These are phyloP conservation scores for Rhagonycha lutea DNA, from an alignment of 2,888 invertebrate species.

Conservation along the genomic window DNA sequence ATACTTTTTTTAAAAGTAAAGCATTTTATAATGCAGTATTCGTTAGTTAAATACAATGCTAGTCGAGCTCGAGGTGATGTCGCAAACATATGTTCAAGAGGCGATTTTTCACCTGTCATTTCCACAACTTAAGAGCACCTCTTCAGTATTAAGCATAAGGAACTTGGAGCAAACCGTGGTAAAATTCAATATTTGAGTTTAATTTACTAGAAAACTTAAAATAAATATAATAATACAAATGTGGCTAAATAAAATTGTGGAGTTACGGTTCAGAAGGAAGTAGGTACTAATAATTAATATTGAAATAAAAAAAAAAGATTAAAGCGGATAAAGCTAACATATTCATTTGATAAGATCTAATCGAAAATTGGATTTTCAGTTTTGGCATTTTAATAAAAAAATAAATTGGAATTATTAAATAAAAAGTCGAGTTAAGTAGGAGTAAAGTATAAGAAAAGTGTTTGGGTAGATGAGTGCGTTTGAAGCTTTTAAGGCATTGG, in stretches of 20 bases:
- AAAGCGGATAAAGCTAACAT: background rate
- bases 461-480: conserved; percentile 42
- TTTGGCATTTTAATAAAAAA: background rate
- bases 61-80: conserved; percentile 33
- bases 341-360: background rate
- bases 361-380: background rate
- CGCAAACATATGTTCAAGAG: conserved; percentile 41
- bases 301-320: background rate
- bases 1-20: background rate
- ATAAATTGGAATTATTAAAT: conserved; percentile 12
- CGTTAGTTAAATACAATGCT: conserved; percentile 21
- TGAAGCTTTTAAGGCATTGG: conserved; percentile 45
- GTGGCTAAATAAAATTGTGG: background rate
- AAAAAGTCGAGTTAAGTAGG: conserved; percentile 17
- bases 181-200: conserved; percentile 29
- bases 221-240: background rate
- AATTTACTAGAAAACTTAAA: background rate
- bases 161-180: conserved; percentile 31
- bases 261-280: background rate
- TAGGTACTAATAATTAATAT: too few species aligned
- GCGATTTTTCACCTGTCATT: conserved; percentile 47
- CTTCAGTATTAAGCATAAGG: conserved; percentile 38
- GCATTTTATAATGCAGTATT: conserved; percentile 9
- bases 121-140: conserved; percentile 35
- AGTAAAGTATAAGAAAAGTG: conserved; percentile 24